phyloP scores from a whole-genome alignment of 1,140 invertebrate species.

The Nasonia vitripennis region DNA sequence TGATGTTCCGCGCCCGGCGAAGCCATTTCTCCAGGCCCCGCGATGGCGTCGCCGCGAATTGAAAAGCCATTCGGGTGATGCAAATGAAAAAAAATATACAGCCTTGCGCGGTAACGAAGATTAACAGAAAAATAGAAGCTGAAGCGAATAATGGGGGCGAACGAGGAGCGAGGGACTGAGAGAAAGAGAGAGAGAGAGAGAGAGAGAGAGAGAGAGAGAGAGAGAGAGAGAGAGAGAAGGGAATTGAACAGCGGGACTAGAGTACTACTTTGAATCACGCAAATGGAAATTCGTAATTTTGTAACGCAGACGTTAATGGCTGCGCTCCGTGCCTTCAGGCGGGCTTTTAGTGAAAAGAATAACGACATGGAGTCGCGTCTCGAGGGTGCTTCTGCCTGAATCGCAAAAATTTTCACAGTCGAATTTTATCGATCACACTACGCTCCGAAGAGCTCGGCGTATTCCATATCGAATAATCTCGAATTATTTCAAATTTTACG shows the following conservation, averaged over 20 bases:
- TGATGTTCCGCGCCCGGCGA: not conserved
- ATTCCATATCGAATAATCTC: not conserved
- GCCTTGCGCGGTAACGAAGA: constrained; percentile 24
- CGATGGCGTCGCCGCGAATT: constrained; percentile 16
- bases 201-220: not conserved
- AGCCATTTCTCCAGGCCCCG: constrained; percentile 31
- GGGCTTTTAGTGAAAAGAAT: constrained; percentile 25
- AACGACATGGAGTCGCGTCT: not conserved
- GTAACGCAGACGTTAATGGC: constrained; percentile 6
- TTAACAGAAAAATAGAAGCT: not conserved
- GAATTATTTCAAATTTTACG: not conserved
- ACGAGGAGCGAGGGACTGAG: not conserved
- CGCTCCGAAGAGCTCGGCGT: not conserved
- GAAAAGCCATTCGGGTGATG: constrained; percentile 21
- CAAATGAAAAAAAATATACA: constrained; percentile 30
- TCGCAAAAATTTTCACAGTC: too few relatives aligned
- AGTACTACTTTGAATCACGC: constrained; percentile 26
- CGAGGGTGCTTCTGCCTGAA: too few relatives aligned
- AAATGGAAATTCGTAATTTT: constrained; percentile 39
- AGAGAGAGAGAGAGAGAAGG: not conserved
- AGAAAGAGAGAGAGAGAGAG: not conserved
- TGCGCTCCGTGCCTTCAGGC: too few relatives aligned
- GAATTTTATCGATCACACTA: too few relatives aligned
- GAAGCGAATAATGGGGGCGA: not conserved
- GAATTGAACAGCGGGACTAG: not conserved